These are phyloP conservation scores for Dinocampus coccinellae DNA, from an alignment of 2,888 invertebrate genomes.

Conservation along the genomic window DNA sequence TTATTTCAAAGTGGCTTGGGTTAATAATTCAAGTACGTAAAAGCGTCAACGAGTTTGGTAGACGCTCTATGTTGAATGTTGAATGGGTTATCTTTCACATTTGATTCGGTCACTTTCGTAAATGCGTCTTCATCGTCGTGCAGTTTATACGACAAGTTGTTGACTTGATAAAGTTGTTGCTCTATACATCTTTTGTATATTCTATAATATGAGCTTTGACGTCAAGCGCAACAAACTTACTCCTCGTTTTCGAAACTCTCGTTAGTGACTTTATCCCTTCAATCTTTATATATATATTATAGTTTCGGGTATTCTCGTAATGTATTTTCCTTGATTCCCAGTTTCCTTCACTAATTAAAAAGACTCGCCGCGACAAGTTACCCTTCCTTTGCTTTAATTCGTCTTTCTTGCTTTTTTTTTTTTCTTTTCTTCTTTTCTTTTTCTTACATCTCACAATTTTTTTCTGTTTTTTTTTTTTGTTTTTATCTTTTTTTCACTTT, in stretches of 20 bases:
- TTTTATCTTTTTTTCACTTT: slow-evolving; percentile 20
- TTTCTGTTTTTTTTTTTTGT: neutral
- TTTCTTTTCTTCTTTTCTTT: neutral
- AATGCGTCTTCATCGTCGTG: neutral
- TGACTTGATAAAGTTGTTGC: neutral
- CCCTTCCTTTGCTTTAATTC: neutral
- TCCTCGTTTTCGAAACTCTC: neutral
- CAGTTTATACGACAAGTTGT: neutral
- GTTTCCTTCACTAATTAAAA: slow-evolving; percentile 53
- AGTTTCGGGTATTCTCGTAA: slow-evolving; percentile 14
- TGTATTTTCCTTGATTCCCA: slow-evolving; percentile 47
- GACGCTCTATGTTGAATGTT: neutral
- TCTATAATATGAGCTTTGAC: neutral
- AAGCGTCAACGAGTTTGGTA: slow-evolving; percentile 9
- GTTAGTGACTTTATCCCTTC: slow-evolving; percentile 4
- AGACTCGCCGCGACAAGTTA: slow-evolving; percentile 52
- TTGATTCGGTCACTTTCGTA: slow-evolving; percentile 6
- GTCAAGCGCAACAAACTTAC: neutral
- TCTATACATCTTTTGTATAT: slow-evolving; percentile 3
- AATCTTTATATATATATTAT: neutral
- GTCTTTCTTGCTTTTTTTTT: neutral
- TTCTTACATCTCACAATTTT: neutral
- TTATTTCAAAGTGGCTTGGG: neutral
- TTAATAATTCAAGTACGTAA: slow-evolving; percentile 10
- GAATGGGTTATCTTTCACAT: slow-evolving; percentile 8